phyloP scores from a whole-genome alignment of 2,797 vertebrate species.

The Percopsis omiscomaycus region DNA sequence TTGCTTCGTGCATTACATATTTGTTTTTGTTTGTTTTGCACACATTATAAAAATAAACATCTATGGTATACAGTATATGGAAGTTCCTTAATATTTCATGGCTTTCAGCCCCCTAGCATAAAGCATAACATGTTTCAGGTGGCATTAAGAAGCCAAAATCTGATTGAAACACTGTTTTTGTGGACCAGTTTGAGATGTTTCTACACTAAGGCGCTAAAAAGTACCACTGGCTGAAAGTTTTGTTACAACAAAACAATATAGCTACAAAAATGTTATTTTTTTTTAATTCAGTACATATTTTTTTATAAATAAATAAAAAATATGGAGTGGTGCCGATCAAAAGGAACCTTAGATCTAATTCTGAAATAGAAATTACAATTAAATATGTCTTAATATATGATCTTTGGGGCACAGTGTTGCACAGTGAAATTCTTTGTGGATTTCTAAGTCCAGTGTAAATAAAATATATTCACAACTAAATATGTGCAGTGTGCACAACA shows the following conservation, averaged over 20 bases:
- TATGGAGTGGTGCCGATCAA: constrained; percentile 24
- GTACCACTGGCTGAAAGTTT: constrained; percentile 19
- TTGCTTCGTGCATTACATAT: constrained; percentile 57
- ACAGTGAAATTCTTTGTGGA: constrained; percentile 66
- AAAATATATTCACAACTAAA: constrained; percentile 48
- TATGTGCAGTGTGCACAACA: constrained; percentile 41
- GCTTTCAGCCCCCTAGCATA: constrained; percentile 26
- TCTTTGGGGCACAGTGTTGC: constrained; percentile 66
- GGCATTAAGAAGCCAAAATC: constrained; percentile 38
- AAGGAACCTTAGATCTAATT: constrained; percentile 18
- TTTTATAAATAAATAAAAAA: constrained; percentile 36
- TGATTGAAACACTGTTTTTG: constrained; percentile 31
- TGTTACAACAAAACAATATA: constrained; percentile 39
- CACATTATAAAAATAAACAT: constrained; percentile 77
- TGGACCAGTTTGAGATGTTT: constrained; percentile 22
- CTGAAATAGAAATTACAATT: constrained; percentile 20
- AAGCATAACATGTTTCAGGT: constrained; percentile 44
- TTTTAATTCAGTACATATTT: constrained; percentile 1
- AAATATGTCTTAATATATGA: constrained; percentile 42
- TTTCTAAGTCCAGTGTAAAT: constrained; percentile 64
- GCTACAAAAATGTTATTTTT: constrained; percentile 1
- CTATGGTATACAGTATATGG: constrained; percentile 61
- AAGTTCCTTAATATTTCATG: constrained; percentile 55
- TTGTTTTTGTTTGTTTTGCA: constrained; percentile 43
- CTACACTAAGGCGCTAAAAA: constrained; percentile 27